Evolutionary conservation across 2,888 invertebrate genomes (phyloP), one percentile per base, ranked within the genome.

Genomic region (Caenorhabditis angaria): DNA sequence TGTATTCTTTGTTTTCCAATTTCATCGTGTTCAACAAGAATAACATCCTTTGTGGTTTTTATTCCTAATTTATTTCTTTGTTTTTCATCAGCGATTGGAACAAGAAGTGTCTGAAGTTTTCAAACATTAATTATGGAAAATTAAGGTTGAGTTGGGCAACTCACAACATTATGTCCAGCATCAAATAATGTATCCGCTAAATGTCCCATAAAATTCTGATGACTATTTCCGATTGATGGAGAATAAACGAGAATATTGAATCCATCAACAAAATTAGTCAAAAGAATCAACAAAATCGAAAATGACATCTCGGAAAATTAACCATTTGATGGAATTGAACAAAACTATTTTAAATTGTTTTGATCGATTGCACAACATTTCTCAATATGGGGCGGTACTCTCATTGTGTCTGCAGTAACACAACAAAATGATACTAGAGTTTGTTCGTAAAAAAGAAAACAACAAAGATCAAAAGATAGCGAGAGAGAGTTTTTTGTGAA

Each of bases 191-290:
- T 68, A 58, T 77, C 77, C 0, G 77, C 68, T 8, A 77, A 57
- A 18, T 70, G 59, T 0, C 70, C 77, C 61, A 77, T 47, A 50
- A 66, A 77, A 58, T 77, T 77, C 10, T 64, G 65, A 61, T 77
- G 77, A 53, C 73, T 74, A 14, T 48, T 65, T 1, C 60, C 70
- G 47, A 63, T 70, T 12, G 56, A 61, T 0, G 77, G 70, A 18
- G 67, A 68, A 41, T 77, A 70, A 20, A 73, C 68, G 2, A 77
- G 64, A n/a, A 77, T 55, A 50, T 71, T 77, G 54, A 54, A 2
- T 3, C 22, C 3, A 22, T 4, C 10, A 24, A 14, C 8, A 54
- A n/a, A n/a, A 27, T 22, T 54, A 24, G 14, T 24, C 2, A 54
- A 14, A 18, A 25, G 2, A 4, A 24, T 8, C 8, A 54, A 2